Percentiles rank a stretch among this genome's conserved stretches.
Evolutionary conservation across 2,888 invertebrate species (phyloP).

Genomic region (Colletes collaris): DNA sequence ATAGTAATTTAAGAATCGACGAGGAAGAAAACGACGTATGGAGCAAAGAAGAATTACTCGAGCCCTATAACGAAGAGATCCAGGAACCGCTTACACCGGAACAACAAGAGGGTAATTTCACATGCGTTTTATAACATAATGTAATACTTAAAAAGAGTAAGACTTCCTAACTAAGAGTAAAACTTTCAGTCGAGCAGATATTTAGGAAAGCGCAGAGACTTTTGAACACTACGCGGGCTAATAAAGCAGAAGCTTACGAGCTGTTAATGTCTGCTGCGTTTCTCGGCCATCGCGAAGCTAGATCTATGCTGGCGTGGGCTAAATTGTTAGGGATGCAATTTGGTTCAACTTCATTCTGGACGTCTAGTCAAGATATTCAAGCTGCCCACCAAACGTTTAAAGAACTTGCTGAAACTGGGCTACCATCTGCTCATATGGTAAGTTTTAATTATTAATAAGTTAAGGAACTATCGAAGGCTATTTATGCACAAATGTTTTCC

Average conservation of each 20-base stretch:
- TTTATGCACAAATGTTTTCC: constrained; percentile 44
- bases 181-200: constrained; percentile 87
- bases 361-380: constrained; percentile 88
- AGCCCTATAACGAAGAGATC: constrained; percentile 84
- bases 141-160: too few relatives aligned
- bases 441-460: background rate
- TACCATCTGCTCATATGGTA: constrained; percentile 95
- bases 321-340: constrained; percentile 92
- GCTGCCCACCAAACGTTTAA: constrained; percentile 91
- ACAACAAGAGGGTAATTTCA: constrained; percentile 86
- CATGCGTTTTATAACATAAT: background rate
- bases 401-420: constrained; percentile 89
- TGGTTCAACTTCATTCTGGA: constrained; percentile 67
- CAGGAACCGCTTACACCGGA: constrained; percentile 86
- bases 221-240: constrained; percentile 89
- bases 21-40: constrained; percentile 65
- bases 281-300: constrained; percentile 91
- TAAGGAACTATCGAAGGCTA: background rate
- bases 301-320: constrained; percentile 94
- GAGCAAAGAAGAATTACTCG: constrained; percentile 62
- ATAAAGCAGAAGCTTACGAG: constrained; percentile 89
- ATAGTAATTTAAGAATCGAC: constrained; percentile 49
- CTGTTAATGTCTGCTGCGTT: constrained; percentile 91
- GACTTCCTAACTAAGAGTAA: too few relatives aligned
- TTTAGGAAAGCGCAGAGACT: constrained; percentile 89